Evolutionary conservation across 2,797 vertebrate species (phyloP).

Genomic region (Pangasius macronema): DNA sequence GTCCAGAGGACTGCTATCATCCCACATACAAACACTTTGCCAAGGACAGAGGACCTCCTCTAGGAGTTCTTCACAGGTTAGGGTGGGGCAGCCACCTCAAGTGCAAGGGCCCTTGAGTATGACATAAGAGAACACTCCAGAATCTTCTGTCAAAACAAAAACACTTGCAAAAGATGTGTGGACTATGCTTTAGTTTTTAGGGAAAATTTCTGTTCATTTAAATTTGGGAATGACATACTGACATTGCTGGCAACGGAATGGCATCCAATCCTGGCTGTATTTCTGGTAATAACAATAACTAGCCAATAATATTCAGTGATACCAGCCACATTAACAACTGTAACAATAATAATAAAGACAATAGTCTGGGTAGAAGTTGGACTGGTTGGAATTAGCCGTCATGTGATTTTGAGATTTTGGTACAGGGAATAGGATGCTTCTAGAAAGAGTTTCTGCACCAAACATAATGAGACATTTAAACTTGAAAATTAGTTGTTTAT

Average conservation of each 20-base stretch:
- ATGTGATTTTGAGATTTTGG: not conserved
- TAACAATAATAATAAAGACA: not conserved
- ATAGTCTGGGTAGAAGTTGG: not conserved
- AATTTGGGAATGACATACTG: not conserved
- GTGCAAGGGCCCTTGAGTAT: conserved; percentile 29
- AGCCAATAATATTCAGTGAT: not conserved
- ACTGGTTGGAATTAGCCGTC: not conserved
- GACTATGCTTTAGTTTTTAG: not conserved
- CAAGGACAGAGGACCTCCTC: conserved; percentile 50
- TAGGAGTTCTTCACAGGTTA: conserved; percentile 32
- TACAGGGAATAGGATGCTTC: not conserved
- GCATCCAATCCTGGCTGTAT: not conserved
- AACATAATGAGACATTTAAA: not conserved
- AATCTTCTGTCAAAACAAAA: conserved; percentile 47
- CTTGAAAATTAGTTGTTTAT: too few species aligned
- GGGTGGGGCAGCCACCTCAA: conserved; percentile 30
- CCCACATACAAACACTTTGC: conserved; percentile 43
- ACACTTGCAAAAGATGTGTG: conserved; percentile 24
- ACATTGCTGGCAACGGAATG: not conserved
- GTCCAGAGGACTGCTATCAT: conserved; percentile 48
- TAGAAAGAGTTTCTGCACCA: not conserved
- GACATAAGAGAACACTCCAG: conserved; percentile 45
- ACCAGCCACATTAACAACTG: not conserved
- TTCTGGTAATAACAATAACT: not conserved
- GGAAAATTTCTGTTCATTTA: not conserved